Percentiles rank a stretch among this genome's conserved stretches.
Evolutionary conservation across 1,140 invertebrate species (phyloP).

Genomic region (Drosophila sechellia): DNA sequence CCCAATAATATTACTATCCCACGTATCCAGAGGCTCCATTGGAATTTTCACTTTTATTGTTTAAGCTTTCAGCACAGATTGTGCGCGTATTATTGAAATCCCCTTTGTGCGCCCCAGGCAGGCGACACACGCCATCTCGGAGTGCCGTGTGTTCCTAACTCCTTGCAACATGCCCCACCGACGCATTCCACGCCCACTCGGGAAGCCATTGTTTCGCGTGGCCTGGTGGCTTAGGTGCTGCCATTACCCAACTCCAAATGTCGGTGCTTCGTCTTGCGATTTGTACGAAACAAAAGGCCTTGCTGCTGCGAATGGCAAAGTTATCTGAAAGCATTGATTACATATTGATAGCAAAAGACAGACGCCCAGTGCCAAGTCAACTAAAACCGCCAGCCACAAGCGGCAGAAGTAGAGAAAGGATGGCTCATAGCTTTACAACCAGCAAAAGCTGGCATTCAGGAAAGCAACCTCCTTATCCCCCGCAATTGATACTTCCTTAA

Average conservation of each 20-base stretch:
- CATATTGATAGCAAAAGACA: constrained; percentile 56
- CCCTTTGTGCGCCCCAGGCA: constrained; percentile 64
- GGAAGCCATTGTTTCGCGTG: constrained; percentile 51
- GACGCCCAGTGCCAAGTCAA: constrained; percentile 24
- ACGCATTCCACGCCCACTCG: background rate
- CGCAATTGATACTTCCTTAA: constrained; percentile 68
- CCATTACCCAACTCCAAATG: constrained; percentile 42
- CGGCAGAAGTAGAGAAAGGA: constrained; percentile 3
- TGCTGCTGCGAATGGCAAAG: constrained; percentile 72
- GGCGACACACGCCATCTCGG: constrained; percentile 24
- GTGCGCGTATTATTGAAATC: constrained; percentile 78
- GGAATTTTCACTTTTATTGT: constrained; percentile 79
- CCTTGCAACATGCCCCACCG: background rate
- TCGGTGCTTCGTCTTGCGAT: constrained; percentile 46
- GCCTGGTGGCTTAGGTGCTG: constrained; percentile 35
- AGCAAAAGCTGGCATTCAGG: constrained; percentile 8
- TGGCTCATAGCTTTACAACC: background rate
- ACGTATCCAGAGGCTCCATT: constrained; percentile 42
- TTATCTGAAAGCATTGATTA: constrained; percentile 80
- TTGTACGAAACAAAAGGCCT: constrained; percentile 76
- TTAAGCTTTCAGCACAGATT: constrained; percentile 80
- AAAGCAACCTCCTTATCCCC: background rate
- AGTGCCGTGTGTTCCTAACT: constrained; percentile 1
- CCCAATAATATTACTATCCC: constrained; percentile 64
- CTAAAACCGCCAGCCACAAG: constrained; percentile 33